Evolutionary conservation across 1,140 invertebrate species (phyloP).

Genomic region (Probaryconus sp.): DNA sequence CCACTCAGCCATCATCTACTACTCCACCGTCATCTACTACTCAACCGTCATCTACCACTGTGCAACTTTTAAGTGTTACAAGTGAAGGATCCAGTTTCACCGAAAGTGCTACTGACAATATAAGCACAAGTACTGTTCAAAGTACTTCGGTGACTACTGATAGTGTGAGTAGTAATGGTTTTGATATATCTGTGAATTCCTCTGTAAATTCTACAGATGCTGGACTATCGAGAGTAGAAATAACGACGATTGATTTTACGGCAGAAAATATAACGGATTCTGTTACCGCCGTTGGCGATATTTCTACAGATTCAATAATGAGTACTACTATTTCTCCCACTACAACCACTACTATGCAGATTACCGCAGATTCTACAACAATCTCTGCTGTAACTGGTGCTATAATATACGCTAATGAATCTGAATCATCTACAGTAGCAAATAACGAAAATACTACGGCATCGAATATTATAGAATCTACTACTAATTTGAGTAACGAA

Average conservation of each 20-base stretch:
- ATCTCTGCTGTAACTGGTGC: slow-evolving; percentile 19
- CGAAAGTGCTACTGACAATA: not conserved
- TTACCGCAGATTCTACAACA: slow-evolving; percentile 17
- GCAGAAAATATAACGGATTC: slow-evolving; percentile 14
- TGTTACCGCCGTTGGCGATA: too few relatives aligned
- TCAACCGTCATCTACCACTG: too few relatives aligned
- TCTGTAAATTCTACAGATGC: slow-evolving; percentile 3
- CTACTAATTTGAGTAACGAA: not conserved
- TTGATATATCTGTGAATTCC: slow-evolving; percentile 2
- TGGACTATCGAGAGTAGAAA: too few relatives aligned
- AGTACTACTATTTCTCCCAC: too few relatives aligned
- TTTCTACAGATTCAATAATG: slow-evolving; percentile 8
- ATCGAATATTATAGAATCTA: slow-evolving; percentile 2
- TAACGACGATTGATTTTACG: slow-evolving; percentile 16
- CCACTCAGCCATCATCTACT: too few relatives aligned
- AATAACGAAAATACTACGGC: not conserved
- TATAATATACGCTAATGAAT: not conserved
- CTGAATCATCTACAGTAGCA: slow-evolving; percentile 1
- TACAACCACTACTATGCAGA: too few relatives aligned
- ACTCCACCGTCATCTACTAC: too few relatives aligned
- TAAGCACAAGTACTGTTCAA: slow-evolving; percentile 10
- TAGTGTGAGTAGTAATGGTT: slow-evolving; percentile 28
- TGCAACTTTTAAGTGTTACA: too few relatives aligned
- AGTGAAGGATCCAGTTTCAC: not conserved
- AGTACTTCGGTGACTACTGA: not conserved